Evolutionary conservation across 2,888 invertebrate genomes (phyloP), one percentile per base, ranked within the genome.

Genomic region (Philereme transversata): DNA sequence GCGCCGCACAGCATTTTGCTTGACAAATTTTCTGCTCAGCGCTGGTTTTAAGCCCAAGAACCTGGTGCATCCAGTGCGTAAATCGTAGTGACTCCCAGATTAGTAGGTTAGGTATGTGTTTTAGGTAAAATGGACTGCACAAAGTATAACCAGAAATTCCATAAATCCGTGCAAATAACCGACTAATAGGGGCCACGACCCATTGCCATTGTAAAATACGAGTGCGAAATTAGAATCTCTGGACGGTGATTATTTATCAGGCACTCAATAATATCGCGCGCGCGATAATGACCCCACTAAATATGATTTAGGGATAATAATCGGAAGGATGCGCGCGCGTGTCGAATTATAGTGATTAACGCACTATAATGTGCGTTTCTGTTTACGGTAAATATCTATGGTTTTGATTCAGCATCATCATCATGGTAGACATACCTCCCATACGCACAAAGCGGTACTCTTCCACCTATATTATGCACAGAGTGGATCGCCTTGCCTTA

Each of bases 261-360:
- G 69, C 64, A 69, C 64, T 72, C 71, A 72, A 73, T 73, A 73
- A 71, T 67, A 69, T 60, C 64, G 60, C 52, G 51, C 68, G 59
- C 54, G 59, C 65, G 73, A 72, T 73, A 72, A 73, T 72, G 69
- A 70, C 67, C 63, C 59, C 66, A 70, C 70, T 73, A 74, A 74
- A 74, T 71, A 71, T 74, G 74, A 74, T 74, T 74, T 74, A 71
- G 68, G 67, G 74, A 71, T 74, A 68, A 72, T 74, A 72, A 69
- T 74, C 72, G 66, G 65, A 61, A 57, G 68, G 69, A 70, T 69
- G 68, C 69, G 66, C 68, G 61, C 64, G 60, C 57, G 68, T 66
- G 69, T 65, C 65, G 64, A 64, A 72, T 72, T 70, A 72, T 50
- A 38, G 52, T 70, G 70, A 70, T 70, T 67, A 61, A 70, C 65